Evolutionary conservation across 2,888 invertebrate genomes (phyloP), one percentile per base, ranked within the genome.

Genomic region (Tillus elongatus): DNA sequence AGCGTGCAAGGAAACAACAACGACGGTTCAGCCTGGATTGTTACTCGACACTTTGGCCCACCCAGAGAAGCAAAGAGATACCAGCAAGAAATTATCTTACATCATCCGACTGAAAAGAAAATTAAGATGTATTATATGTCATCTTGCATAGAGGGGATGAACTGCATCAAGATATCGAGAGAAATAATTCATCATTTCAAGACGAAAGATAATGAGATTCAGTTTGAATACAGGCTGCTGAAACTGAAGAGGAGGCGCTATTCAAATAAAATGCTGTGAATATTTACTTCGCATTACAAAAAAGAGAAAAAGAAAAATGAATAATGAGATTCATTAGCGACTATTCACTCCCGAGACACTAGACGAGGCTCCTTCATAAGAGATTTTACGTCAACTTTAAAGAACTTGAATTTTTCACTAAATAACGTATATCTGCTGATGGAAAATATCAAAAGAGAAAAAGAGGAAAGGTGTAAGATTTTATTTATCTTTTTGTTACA

Each of bases 1-100:
- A 63, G 62, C 36, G 55, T 64, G 1, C 64, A 64, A 48, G 64
- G 64, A 27, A 56, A 58, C 40, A 57, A 58, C 19, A 41, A 36
- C n/a, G 56, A 58, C 33, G 59, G 58, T 9, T 52, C 58, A 3
- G 52, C 51, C 3, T 64, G 61, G 60, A 55, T 64, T 24, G 49
- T 53, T 2, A 64, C 64, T 1, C 52, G 58, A 41, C 61, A 62
- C 45, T 60, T 64, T 35, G 63, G 64, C 1, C 55, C 53, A 2
- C 45, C 50, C 1, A 53, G 54, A 34, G 52, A 57, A 41, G 60
- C 54, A 1, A 51, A 52, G 37, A 41, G 56, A 28, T 64, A 56
- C 40, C 56, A 57, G 41, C 63, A 64, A 43, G 58, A 63, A 41
- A 48, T 64, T 10, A 56, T 54, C 14, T 39, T 64, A 9, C 57